Conservation (phyloP, 1,140 invertebrate species). For the Drosophila chauvacae region DNA sequence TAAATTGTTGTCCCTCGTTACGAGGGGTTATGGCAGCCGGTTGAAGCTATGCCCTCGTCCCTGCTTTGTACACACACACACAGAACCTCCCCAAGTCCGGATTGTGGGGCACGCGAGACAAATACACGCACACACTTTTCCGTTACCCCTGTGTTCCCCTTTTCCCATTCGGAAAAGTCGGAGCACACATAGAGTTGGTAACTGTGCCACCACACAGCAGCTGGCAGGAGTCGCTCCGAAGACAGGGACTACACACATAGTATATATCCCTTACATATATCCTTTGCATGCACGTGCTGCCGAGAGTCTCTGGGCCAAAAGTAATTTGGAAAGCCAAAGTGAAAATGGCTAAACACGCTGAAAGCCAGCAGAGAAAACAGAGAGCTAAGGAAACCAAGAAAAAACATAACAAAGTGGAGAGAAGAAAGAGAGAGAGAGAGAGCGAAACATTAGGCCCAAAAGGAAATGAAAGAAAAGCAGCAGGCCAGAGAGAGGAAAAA, state of each 20-base stretch:
- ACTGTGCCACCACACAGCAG: conserved; percentile 52
- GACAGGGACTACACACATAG: conserved; percentile 27
- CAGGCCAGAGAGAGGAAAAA: conserved; percentile 60
- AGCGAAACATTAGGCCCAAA: conserved; percentile 24
- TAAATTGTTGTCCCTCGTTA: conserved; percentile 68
- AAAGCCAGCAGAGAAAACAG: conserved; percentile 19
- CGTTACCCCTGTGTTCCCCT: neutral
- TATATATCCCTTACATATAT: conserved; percentile 11
- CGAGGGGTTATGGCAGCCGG: conserved; percentile 20
- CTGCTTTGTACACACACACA: conserved; percentile 4
- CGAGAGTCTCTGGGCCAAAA: conserved; percentile 49
- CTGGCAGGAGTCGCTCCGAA: conserved; percentile 47
- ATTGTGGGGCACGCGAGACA: conserved; percentile 58
- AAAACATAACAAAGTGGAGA: conserved; percentile 33
- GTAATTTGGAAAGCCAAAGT: conserved; percentile 35
- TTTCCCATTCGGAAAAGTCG: conserved; percentile 3
- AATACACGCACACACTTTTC: conserved; percentile 40
- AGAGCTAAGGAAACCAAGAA: conserved; percentile 19
- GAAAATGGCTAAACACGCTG: conserved; percentile 17
- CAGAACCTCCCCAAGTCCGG: neutral
- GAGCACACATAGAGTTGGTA: conserved; percentile 43
- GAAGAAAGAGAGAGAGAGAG: conserved; percentile 10
- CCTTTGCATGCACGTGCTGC: conserved; percentile 73
- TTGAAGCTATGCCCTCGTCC: neutral
- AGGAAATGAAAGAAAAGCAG: conserved; percentile 22